Evolutionary conservation across 2,888 invertebrate species (phyloP).

Genomic region (Macrosoma leucophasiata): DNA sequence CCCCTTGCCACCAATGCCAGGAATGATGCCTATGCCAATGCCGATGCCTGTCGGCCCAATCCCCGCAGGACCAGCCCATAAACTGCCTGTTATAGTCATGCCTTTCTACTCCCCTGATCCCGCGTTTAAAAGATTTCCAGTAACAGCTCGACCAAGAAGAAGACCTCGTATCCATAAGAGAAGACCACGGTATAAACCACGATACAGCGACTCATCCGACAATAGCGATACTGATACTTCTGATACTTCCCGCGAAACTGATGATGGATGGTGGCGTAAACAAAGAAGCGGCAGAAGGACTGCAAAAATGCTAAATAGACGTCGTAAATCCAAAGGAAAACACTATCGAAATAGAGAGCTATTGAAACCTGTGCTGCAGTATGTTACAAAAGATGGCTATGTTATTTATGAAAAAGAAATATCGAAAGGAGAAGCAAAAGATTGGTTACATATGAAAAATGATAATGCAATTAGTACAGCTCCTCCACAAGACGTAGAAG

Average conservation of each 20-base stretch:
- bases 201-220: constrained; percentile 22
- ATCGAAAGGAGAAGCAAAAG: constrained; percentile 51
- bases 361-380: constrained; percentile 57
- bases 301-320: too few relatives aligned
- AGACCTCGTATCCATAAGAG: constrained; percentile 22
- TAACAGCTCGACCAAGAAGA: constrained; percentile 8
- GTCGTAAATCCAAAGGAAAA: constrained; percentile 29
- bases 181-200: constrained; percentile 19
- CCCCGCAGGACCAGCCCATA: constrained; percentile 39
- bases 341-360: constrained; percentile 32
- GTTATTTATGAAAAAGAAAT: constrained; percentile 63
- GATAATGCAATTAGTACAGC: constrained; percentile 6
- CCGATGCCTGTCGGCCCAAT: constrained; percentile 24
- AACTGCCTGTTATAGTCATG: constrained; percentile 65
- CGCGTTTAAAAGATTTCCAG: constrained; percentile 32
- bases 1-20: constrained; percentile 26
- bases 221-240: constrained; percentile 31
- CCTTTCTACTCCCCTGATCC: constrained; percentile 61
- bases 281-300: constrained; percentile 26
- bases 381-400: constrained; percentile 63
- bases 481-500: constrained; percentile 6
- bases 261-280: constrained; percentile 37
- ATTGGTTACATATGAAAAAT: constrained; percentile 44
- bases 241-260: constrained; percentile 32
- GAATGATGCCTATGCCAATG: constrained; percentile 24